Evolutionary conservation across 2,888 invertebrate genomes (phyloP).

Genomic region (Nesidiocoris tenuis): DNA sequence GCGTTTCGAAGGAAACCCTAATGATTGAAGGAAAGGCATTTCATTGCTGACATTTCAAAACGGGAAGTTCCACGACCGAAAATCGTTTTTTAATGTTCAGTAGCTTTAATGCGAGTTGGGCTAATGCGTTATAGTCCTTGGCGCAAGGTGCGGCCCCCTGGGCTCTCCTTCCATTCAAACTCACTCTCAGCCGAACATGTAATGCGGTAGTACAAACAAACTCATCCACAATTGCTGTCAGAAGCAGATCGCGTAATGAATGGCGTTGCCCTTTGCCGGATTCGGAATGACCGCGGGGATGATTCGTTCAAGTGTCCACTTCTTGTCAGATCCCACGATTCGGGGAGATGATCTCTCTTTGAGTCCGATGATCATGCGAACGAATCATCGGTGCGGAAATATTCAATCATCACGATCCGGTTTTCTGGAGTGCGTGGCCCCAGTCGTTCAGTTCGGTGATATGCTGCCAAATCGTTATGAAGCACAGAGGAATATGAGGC

Average conservation of each 20-base stretch:
- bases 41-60: slow-evolving; percentile 32
- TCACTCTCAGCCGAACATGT: background rate
- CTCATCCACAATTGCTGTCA: slow-evolving; percentile 20
- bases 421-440: too few relatives aligned
- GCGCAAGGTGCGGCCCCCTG: slow-evolving; percentile 4
- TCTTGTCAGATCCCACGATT: background rate
- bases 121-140: slow-evolving; percentile 9
- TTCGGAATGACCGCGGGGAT: background rate
- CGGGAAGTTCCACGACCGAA: slow-evolving; percentile 21
- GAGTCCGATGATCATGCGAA: too few relatives aligned
- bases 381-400: too few relatives aligned
- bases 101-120: slow-evolving; percentile 19
- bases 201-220: slow-evolving; percentile 17
- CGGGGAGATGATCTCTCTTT: background rate
- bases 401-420: too few relatives aligned
- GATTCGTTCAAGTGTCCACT: background rate
- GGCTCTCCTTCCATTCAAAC: background rate
- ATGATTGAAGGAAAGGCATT: slow-evolving; percentile 16
- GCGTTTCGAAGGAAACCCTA: slow-evolving; percentile 8
- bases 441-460: too few relatives aligned
- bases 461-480: too few relatives aligned
- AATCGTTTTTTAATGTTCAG: slow-evolving; percentile 31
- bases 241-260: slow-evolving; percentile 19
- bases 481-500: too few relatives aligned
- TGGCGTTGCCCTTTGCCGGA: background rate